phyloP scores from a whole-genome alignment of 2,113 vertebrate genomes.

The Datnioides undecimradiatus region DNA sequence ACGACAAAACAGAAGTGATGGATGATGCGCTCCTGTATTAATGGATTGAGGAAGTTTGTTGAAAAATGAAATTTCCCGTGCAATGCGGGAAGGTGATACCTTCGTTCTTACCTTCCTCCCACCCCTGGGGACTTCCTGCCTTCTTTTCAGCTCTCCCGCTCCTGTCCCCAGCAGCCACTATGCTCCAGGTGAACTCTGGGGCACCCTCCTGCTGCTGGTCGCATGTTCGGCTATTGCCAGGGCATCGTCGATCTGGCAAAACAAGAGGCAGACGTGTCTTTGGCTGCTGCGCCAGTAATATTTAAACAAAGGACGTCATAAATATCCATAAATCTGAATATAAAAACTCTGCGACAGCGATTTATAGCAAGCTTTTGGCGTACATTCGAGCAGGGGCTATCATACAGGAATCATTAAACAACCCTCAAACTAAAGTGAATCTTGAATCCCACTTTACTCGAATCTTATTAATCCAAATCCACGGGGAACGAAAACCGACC shows the following conservation, averaged over 20 bases:
- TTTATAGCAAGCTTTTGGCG: neutral
- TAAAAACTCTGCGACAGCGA: neutral
- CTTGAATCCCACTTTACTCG: neutral
- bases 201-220: conserved; percentile 41
- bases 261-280: neutral
- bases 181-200: conserved; percentile 84
- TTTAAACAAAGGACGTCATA: neutral
- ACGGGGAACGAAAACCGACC: conserved; percentile 1
- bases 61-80: conserved; percentile 68
- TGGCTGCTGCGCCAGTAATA: neutral
- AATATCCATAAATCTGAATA: neutral
- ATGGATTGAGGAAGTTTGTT: conserved; percentile 20
- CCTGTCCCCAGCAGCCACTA: conserved; percentile 76
- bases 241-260: conserved; percentile 69
- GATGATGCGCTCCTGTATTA: neutral
- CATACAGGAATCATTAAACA: neutral
- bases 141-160: conserved; percentile 64
- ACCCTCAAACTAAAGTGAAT: neutral
- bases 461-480: conserved; percentile 22
- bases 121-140: conserved; percentile 76
- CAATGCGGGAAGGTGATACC: conserved; percentile 67
- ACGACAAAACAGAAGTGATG: neutral
- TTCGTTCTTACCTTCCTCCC: conserved; percentile 86
- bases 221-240: conserved; percentile 69
- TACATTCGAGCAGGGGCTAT: neutral